Conservation (phyloP, 2,113 vertebrate species). For the Phycodurus eques region DNA sequence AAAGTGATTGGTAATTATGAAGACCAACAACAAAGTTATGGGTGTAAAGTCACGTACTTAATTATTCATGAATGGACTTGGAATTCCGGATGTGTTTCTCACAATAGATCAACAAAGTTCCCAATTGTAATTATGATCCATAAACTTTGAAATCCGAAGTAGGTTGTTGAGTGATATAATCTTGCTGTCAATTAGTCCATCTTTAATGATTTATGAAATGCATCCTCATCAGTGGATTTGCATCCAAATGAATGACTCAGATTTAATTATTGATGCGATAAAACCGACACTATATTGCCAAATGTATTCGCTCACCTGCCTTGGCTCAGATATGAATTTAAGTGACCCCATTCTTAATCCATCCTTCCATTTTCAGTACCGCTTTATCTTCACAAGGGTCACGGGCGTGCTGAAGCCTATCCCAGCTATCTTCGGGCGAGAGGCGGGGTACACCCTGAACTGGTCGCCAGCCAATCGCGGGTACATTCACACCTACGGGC, state of each 20-base stretch:
- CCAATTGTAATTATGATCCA: slow-evolving; percentile 9
- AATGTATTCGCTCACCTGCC: too few species aligned
- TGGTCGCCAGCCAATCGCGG: too few species aligned
- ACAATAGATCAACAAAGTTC: slow-evolving; percentile 9
- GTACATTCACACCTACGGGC: too few species aligned
- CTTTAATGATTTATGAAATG: slow-evolving; percentile 21
- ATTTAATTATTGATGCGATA: background rate
- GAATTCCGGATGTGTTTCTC: slow-evolving; percentile 7
- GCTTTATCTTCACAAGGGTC: too few species aligned
- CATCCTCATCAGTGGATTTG: background rate
- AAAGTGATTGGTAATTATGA: slow-evolving; percentile 13
- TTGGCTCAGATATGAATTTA: too few species aligned
- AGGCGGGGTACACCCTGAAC: too few species aligned
- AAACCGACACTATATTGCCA: too few species aligned
- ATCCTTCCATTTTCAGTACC: too few species aligned
- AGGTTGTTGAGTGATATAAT: slow-evolving; percentile 1
- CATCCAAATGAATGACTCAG: slow-evolving; percentile 6
- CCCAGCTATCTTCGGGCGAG: too few species aligned
- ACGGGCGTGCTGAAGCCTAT: too few species aligned
- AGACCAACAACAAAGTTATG: slow-evolving; percentile 7
- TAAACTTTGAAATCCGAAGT: slow-evolving; percentile 4
- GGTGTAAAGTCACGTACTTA: slow-evolving; percentile 16
- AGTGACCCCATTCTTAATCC: too few species aligned
- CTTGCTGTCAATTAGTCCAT: slow-evolving; percentile 6
- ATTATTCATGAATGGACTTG: slow-evolving; percentile 26